A percentile compares a stretch with the other conserved stretches of the same genome.
These are phyloP conservation scores for Psylliodes chrysocephalus DNA, from an alignment of 2,888 invertebrate species.

Conservation along the genomic window DNA sequence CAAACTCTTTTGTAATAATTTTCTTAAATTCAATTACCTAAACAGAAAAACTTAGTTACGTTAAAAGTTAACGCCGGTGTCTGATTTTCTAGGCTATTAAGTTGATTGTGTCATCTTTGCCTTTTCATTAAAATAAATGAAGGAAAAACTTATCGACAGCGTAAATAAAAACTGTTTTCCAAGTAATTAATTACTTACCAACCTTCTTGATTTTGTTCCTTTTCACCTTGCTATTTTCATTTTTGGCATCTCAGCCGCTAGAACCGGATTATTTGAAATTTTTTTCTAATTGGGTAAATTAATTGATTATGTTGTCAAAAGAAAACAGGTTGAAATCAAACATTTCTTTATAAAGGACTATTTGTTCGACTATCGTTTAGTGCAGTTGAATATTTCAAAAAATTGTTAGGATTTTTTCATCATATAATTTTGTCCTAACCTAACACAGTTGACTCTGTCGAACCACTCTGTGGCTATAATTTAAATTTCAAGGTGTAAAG, in stretches of 20 bases:
- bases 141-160: slow-evolving; percentile 26
- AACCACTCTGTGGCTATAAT: too few species aligned
- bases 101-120: slow-evolving; percentile 25
- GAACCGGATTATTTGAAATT: background rate
- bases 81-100: slow-evolving; percentile 20
- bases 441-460: too few species aligned
- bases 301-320: too few species aligned
- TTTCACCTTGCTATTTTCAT: background rate
- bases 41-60: slow-evolving; percentile 20
- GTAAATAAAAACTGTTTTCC: slow-evolving; percentile 22
- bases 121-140: slow-evolving; percentile 19
- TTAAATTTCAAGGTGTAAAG: too few species aligned
- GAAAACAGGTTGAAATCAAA: too few species aligned
- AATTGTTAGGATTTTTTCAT: too few species aligned
- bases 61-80: slow-evolving; percentile 17
- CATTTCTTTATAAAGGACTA: too few species aligned
- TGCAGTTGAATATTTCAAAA: too few species aligned
- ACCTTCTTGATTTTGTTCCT: slow-evolving; percentile 16
- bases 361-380: too few species aligned
- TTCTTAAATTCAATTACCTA: slow-evolving; percentile 19
- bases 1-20: slow-evolving; percentile 21
- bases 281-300: too few species aligned
- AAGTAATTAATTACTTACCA: slow-evolving; percentile 28
- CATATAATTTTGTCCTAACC: too few species aligned
- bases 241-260: background rate